A percentile compares a stretch with the other conserved stretches of the same genome.
phyloP scores from a whole-genome alignment of 2,888 invertebrate species.

The Anagyrus pseudococci region DNA sequence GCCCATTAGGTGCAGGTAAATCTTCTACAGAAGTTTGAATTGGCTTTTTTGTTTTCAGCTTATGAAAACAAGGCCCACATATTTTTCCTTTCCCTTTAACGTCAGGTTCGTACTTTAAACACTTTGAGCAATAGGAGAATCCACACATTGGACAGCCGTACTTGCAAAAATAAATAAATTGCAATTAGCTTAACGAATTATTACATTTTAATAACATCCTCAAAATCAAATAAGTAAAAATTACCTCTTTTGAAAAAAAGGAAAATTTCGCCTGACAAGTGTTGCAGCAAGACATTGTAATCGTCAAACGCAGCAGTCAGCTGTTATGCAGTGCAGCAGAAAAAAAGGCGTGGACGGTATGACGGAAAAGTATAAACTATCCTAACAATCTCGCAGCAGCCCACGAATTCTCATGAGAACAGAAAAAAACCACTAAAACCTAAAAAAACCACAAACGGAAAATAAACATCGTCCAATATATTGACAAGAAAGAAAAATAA shows the following conservation, averaged over 20 bases:
- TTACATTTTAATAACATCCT: slow-evolving; percentile 21
- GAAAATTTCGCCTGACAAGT: slow-evolving; percentile 75
- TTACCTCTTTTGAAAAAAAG: slow-evolving; percentile 76
- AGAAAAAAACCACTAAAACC: too few species aligned
- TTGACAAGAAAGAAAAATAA: too few species aligned
- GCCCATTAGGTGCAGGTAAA: slow-evolving; percentile 36
- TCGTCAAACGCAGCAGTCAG: too few species aligned
- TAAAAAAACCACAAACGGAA: too few species aligned
- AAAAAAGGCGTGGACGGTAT: too few species aligned
- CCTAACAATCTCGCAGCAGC: too few species aligned
- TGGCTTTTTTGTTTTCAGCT: slow-evolving; percentile 45
- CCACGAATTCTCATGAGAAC: too few species aligned
- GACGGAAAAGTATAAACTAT: too few species aligned
- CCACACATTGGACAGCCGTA: slow-evolving; percentile 85
- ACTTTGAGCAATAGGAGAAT: slow-evolving; percentile 83
- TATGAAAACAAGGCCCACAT: slow-evolving; percentile 66
- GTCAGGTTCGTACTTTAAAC: slow-evolving; percentile 75
- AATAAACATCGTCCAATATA: too few species aligned
- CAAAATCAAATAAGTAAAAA: slow-evolving; percentile 32
- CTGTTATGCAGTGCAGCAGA: too few species aligned
- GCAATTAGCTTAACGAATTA: slow-evolving; percentile 2
- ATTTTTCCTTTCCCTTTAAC: slow-evolving; percentile 70
- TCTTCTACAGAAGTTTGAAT: slow-evolving; percentile 28
- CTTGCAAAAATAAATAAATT: slow-evolving; percentile 58
- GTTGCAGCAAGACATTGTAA: slow-evolving; percentile 76